phyloP scores from a whole-genome alignment of 2,797 vertebrate genomes.

The Eulemur mongoz region DNA sequence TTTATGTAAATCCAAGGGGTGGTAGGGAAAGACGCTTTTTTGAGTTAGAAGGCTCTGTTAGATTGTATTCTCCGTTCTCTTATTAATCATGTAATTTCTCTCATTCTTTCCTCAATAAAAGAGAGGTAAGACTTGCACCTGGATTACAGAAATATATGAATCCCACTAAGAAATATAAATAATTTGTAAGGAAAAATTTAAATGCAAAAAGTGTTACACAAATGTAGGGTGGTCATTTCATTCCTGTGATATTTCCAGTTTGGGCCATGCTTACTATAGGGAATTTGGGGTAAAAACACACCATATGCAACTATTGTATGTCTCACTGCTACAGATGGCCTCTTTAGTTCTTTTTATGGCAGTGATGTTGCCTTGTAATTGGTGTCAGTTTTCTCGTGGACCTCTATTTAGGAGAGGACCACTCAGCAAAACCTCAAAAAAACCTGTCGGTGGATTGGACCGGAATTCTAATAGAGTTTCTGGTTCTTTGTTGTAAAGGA shows the following conservation, averaged over 20 bases:
- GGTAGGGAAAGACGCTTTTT: background rate
- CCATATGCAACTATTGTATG: background rate
- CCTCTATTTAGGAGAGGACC: background rate
- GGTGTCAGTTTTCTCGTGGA: background rate
- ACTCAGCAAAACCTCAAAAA: background rate
- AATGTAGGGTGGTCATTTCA: background rate
- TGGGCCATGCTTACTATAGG: background rate
- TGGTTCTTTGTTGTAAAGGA: background rate
- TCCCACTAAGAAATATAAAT: background rate
- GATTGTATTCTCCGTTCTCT: background rate
- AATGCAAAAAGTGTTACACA: background rate
- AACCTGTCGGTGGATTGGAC: background rate
- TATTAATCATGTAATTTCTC: background rate
- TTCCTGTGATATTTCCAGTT: background rate
- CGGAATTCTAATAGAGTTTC: background rate
- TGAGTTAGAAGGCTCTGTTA: background rate
- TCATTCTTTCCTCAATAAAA: background rate
- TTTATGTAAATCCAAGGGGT: background rate
- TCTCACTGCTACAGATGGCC: background rate
- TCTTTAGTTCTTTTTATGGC: background rate
- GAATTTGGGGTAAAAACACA: background rate
- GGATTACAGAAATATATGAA: background rate
- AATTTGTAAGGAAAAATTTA: background rate
- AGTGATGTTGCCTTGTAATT: background rate
- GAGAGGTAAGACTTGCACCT: background rate